Percentiles rank a stretch among this genome's conserved stretches.
Conservation (phyloP, 2,888 invertebrate species). For the Melieria picta region DNA sequence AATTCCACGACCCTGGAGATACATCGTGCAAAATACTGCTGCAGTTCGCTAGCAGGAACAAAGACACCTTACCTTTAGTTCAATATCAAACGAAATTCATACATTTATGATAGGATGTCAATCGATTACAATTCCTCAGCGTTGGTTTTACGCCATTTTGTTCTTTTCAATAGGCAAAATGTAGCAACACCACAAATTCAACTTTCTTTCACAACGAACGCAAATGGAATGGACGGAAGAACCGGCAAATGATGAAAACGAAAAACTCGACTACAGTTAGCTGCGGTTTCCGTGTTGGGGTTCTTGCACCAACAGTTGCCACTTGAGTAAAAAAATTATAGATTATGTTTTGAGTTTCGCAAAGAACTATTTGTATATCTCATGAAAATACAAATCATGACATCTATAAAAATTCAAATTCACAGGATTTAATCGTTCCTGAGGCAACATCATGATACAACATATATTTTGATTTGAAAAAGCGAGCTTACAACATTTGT, state of each 20-base stretch:
- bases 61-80: conserved; percentile 46
- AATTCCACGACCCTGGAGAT: conserved; percentile 70
- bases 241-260: conserved; percentile 1
- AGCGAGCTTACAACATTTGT: no score
- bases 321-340: no score
- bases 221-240: conserved; percentile 42
- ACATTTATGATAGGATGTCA: conserved; percentile 46
- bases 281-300: conserved; percentile 37
- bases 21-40: conserved; percentile 68
- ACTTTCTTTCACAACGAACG: conserved; percentile 19
- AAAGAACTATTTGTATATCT: no score
- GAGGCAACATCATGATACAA: no score
- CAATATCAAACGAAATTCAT: conserved; percentile 37
- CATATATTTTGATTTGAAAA: no score
- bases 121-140: conserved; percentile 41
- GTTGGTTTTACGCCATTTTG: conserved; percentile 22
- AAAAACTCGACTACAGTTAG: conserved; percentile 15
- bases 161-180: neutral
- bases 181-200: neutral
- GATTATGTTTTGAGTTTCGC: no score
- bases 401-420: no score
- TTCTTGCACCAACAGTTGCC: conserved; percentile 16
- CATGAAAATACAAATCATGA: no score
- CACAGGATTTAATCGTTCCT: no score
- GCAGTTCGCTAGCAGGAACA: neutral